phyloP scores from a whole-genome alignment of 2,888 invertebrate genomes.

The Agrochola macilenta region DNA sequence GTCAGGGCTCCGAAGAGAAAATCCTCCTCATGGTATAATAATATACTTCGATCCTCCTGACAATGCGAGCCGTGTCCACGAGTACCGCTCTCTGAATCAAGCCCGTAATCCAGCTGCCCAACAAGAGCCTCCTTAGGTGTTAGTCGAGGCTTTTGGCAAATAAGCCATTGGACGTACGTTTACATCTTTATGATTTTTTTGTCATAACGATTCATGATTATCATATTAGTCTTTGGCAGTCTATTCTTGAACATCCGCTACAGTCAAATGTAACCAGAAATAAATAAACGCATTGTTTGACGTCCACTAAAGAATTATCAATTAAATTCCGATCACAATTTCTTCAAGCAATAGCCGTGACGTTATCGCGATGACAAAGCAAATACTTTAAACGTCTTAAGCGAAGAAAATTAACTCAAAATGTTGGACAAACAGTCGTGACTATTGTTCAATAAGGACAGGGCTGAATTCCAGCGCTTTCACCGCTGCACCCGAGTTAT shows the following conservation, averaged over 20 bases:
- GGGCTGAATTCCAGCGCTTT: conserved; percentile 76
- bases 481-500: conserved; percentile 74
- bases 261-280: background rate
- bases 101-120: too few relatives aligned
- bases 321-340: conserved; percentile 49
- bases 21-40: too few relatives aligned
- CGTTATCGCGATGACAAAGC: conserved; percentile 61
- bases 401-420: conserved; percentile 69
- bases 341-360: conserved; percentile 40
- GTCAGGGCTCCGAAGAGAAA: too few relatives aligned
- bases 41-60: too few relatives aligned
- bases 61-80: too few relatives aligned
- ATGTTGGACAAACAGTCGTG: conserved; percentile 73
- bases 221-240: background rate
- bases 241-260: background rate
- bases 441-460: conserved; percentile 77
- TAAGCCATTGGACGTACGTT: too few relatives aligned
- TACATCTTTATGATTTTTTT: background rate
- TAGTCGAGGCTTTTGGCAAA: too few relatives aligned
- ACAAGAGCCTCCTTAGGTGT: too few relatives aligned
- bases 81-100: too few relatives aligned
- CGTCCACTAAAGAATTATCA: conserved; percentile 21
- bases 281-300: conserved; percentile 2
- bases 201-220: background rate
- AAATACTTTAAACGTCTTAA: conserved; percentile 63